Conservation (phyloP, 2,888 invertebrate genomes). For the Conchocele bisecta region DNA sequence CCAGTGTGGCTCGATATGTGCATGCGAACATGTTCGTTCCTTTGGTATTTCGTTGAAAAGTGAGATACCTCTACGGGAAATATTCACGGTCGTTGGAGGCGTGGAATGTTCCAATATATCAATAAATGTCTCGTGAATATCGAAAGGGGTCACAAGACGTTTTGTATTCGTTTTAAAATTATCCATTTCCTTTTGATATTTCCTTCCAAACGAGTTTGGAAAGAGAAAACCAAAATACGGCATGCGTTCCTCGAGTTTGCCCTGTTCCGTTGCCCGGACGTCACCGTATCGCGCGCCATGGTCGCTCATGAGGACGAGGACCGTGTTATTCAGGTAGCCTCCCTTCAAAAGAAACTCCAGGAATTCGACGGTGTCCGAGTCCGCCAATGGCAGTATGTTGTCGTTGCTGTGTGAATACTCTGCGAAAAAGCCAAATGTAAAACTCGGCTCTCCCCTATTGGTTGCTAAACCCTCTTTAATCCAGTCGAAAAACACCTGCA, state of each 20-base stretch:
- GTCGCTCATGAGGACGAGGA: conserved; percentile 95
- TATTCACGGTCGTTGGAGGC: too few relatives aligned
- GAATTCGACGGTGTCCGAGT: conserved; percentile 86
- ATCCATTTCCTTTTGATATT: conserved; percentile 86
- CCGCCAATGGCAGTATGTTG: conserved; percentile 90
- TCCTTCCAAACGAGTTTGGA: conserved; percentile 87
- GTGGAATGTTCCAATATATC: neutral
- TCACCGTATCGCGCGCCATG: conserved; percentile 92
- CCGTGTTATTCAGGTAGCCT: conserved; percentile 89
- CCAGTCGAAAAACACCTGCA: conserved; percentile 83
- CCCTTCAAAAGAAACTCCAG: conserved; percentile 85
- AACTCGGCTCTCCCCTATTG: conserved; percentile 89
- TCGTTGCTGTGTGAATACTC: conserved; percentile 94
- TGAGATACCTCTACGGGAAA: neutral
- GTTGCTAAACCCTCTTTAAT: conserved; percentile 85
- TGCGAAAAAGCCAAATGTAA: conserved; percentile 93
- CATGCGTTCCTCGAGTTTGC: conserved; percentile 94
- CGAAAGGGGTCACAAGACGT: conserved; percentile 92
- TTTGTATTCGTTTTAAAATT: conserved; percentile 87
- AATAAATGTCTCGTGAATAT: conserved; percentile 89
- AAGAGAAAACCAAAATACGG: conserved; percentile 93
- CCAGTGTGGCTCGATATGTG: conserved; percentile 97
- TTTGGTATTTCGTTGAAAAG: conserved; percentile 84
- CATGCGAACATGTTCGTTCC: conserved; percentile 92
- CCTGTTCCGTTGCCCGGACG: conserved; percentile 92